These are phyloP conservation scores for Heteractis magnifica DNA, from an alignment of 92 coral and sea anemone species.

Conservation along the genomic window DNA sequence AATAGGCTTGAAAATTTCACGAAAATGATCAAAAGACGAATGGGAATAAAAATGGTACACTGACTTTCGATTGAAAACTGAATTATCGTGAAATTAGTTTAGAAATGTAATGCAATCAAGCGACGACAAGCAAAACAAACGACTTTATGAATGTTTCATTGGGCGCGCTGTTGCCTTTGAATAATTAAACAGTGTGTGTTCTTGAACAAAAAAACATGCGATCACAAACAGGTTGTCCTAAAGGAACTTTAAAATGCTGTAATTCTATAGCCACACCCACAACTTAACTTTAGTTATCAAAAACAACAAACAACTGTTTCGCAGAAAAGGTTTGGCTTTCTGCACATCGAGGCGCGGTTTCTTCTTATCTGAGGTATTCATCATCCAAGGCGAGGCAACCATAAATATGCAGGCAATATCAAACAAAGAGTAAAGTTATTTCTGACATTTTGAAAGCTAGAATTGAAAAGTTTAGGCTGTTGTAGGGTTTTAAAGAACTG, in stretches of 20 bases:
- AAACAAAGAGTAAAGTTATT: background rate
- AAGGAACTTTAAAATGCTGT: background rate
- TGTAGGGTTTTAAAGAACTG: background rate
- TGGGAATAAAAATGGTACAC: too few relatives aligned
- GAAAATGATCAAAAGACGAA: too few relatives aligned
- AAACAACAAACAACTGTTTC: background rate
- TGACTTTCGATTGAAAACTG: background rate
- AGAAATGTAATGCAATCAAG: conserved; percentile 18
- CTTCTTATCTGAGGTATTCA: background rate
- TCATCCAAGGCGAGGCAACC: too few relatives aligned
- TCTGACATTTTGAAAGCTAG: background rate
- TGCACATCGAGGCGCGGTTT: background rate
- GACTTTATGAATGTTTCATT: background rate
- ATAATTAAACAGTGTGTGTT: background rate
- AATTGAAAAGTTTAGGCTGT: background rate
- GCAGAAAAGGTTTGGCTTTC: background rate
- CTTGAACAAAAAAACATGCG: background rate
- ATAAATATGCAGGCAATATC: too few relatives aligned
- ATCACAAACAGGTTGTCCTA: background rate
- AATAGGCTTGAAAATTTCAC: background rate
- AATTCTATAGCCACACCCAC: background rate
- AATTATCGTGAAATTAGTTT: background rate
- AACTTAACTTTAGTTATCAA: background rate
- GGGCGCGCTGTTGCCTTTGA: background rate
- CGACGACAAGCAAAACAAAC: conserved; percentile 20